A percentile compares a stretch with the other conserved stretches of the same genome.
Evolutionary conservation across 2,888 invertebrate genomes (phyloP).

Genomic region (Alitta virens): DNA sequence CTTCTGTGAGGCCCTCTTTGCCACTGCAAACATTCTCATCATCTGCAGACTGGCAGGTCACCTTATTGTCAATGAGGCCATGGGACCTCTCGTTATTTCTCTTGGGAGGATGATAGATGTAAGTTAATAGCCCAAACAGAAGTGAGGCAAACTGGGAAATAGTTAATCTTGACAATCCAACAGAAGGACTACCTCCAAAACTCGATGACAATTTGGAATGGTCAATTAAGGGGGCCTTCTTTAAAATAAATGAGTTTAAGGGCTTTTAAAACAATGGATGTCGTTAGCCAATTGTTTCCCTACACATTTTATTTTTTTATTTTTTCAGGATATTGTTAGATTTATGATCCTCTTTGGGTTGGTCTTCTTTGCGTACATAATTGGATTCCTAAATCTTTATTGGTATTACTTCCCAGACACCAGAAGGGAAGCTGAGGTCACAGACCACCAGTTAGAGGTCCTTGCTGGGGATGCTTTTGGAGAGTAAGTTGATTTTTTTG

Average conservation of each 20-base stretch:
- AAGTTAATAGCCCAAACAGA: too few relatives aligned
- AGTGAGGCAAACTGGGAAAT: too few relatives aligned
- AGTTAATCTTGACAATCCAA: too few relatives aligned
- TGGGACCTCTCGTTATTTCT: slow-evolving; percentile 51
- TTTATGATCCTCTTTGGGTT: slow-evolving; percentile 27
- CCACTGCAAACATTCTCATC: slow-evolving; percentile 48
- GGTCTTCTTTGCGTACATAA: slow-evolving; percentile 50
- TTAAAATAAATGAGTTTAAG: too few relatives aligned
- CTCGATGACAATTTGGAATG: too few relatives aligned
- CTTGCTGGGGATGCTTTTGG: slow-evolving; percentile 47
- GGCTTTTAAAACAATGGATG: too few relatives aligned
- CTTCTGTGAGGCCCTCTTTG: slow-evolving; percentile 44
- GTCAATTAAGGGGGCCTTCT: too few relatives aligned
- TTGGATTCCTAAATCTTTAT: slow-evolving; percentile 52
- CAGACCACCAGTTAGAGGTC: slow-evolving; percentile 31
- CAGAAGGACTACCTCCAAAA: too few relatives aligned
- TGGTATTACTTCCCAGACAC: slow-evolving; percentile 53
- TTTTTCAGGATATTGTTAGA: slow-evolving; percentile 26
- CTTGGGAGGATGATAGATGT: slow-evolving; percentile 47
- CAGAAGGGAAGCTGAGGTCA: slow-evolving; percentile 38
- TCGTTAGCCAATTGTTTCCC: too few relatives aligned
- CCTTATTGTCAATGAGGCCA: slow-evolving; percentile 45
- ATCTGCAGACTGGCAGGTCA: slow-evolving; percentile 49
- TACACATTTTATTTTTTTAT: too few relatives aligned
- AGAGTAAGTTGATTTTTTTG: slow-evolving; percentile 38